Evolutionary conservation across 2,888 invertebrate genomes (phyloP).

Genomic region (Ophioninae sp.): DNA sequence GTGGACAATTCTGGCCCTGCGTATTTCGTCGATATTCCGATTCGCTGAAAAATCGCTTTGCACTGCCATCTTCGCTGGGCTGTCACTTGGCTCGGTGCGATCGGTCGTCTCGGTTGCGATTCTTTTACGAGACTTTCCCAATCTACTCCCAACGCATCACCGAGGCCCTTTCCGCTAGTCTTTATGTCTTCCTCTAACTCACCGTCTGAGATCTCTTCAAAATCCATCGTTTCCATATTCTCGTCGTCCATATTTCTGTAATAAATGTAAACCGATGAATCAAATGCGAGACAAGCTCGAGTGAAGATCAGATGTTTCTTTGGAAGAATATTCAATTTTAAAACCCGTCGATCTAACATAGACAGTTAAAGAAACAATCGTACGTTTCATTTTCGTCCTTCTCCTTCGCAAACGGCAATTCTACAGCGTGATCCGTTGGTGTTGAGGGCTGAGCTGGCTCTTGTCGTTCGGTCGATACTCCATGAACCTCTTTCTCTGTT

Average conservation of each 20-base stretch:
- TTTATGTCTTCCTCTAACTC: constrained; percentile 90
- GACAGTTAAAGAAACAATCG: not conserved
- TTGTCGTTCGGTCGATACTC: constrained; percentile 65
- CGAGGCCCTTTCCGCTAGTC: constrained; percentile 87
- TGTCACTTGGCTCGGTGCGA: constrained; percentile 80
- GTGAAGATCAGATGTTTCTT: not conserved
- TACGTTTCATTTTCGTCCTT: constrained; percentile 70
- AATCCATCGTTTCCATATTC: constrained; percentile 89
- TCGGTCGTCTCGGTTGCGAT: constrained; percentile 83
- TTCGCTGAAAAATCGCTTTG: constrained; percentile 89
- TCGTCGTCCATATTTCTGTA: constrained; percentile 85
- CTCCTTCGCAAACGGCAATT: constrained; percentile 73
- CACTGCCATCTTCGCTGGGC: constrained; percentile 92
- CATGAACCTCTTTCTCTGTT: constrained; percentile 66
- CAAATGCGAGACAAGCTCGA: not conserved
- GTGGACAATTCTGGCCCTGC: constrained; percentile 86
- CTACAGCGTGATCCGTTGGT: constrained; percentile 73
- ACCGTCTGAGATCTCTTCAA: constrained; percentile 95
- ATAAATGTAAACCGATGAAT: constrained; percentile 69
- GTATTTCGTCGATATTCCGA: constrained; percentile 90
- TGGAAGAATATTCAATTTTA: not conserved
- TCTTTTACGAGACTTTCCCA: constrained; percentile 95
- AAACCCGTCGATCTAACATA: not conserved
- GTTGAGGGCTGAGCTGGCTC: constrained; percentile 72
- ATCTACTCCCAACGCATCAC: constrained; percentile 97